Base-by-base conservation (phyloP, 2,797 vertebrate genomes). In the Enteromius trimaculatus region DNA sequence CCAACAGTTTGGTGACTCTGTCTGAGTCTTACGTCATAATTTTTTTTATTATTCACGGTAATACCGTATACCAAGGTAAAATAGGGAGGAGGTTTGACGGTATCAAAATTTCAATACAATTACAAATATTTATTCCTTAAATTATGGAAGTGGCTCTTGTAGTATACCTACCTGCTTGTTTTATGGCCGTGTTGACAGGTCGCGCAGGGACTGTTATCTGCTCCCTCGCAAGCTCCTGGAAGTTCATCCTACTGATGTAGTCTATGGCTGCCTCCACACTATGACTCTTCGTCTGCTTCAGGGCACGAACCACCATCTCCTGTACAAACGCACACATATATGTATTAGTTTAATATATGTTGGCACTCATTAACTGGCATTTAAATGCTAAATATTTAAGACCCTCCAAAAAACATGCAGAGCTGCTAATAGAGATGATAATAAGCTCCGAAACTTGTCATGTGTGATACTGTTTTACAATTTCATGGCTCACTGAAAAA, bases 201-300 rank as follows among this genome's bases (percentile, higher is more conserved):
- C 96, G 96, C 79, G 94, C 92, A 85, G 92, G 90, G 75, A 92
- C 92, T 74, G 92, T 92, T 94, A 96, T 97, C 90, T 96, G 97
- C 11, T 99, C 97, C 87, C 96, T 95, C 82, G 94, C 93, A 7
- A 95, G 85, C 88, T 99, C 97, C 86, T 97, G 97, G 90, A 97
- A 97, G 93, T 95, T 98, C 95, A 97, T 95, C 92, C 97, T 97
- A 90, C 94, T 95, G 91, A 96, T 96, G 91, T 96, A 97, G 88
- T 99, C 98, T n/a, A 96, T 95, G 42, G 96, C 94, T 64, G 95
- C 95, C 89, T 96, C 96, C 91, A 96, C 92, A 82, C 95, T 96
- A 82, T 96, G 97, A 90, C 93, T 95, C 93, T 95, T 96, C 69
- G 95, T 96, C 91, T 96, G 95, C 87, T 96, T 94, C 80, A 96